These are phyloP conservation scores for Gnatocerus cornutus DNA, from an alignment of 2,888 invertebrate species.

Conservation along the genomic window DNA sequence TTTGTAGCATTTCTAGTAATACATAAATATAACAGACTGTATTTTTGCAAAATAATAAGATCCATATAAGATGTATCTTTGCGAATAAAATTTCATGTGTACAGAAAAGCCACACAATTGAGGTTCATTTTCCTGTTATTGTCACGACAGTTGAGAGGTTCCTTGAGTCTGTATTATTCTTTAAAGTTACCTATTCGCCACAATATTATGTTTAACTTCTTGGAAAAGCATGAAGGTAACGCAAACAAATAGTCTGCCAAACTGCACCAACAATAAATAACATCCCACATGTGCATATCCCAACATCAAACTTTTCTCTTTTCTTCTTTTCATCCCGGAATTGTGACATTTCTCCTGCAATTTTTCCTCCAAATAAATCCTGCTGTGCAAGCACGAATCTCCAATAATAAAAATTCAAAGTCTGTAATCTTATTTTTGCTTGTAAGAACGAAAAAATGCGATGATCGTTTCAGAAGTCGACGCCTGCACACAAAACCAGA, in stretches of 20 bases:
- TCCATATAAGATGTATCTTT: no score
- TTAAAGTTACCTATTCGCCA: background rate
- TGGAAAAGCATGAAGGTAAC: background rate
- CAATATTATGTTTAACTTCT: background rate
- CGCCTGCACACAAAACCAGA: constrained; percentile 29
- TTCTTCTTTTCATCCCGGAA: background rate
- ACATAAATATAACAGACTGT: no score
- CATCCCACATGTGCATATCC: constrained; percentile 5
- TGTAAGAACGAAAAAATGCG: constrained; percentile 31
- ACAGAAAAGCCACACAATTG: no score
- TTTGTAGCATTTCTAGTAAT: no score
- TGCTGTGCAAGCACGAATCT: constrained; percentile 9
- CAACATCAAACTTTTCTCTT: constrained; percentile 9
- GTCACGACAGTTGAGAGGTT: background rate
- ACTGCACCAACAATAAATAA: constrained; percentile 21
- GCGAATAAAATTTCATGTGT: no score
- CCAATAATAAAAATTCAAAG: constrained; percentile 11
- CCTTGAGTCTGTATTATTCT: background rate
- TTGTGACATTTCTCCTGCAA: constrained; percentile 2
- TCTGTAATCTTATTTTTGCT: constrained; percentile 14
- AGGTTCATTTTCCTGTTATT: no score
- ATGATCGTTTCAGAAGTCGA: constrained; percentile 27
- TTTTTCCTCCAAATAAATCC: background rate
- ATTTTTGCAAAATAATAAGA: no score
- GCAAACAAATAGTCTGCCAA: background rate